Evolutionary conservation across 2,888 invertebrate species (phyloP).

Genomic region (Lasioglossum villosulum): DNA sequence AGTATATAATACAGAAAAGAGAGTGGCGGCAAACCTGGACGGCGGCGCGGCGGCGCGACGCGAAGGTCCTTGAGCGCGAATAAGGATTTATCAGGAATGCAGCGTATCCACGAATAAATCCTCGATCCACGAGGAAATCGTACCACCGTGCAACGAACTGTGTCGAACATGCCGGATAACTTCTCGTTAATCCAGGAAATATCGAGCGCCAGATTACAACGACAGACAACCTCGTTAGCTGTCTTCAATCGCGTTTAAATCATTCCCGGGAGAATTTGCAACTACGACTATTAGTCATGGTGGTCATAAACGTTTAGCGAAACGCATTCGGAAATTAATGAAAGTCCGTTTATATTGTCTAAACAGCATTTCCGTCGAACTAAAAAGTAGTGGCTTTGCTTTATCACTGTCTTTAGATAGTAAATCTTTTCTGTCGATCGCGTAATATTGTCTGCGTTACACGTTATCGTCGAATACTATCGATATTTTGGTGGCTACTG

Average conservation of each 20-base stretch:
- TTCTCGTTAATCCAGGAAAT: conserved; percentile 54
- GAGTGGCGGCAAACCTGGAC: conserved; percentile 57
- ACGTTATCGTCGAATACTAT: background rate
- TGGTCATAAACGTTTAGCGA: background rate
- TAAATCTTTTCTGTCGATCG: background rate
- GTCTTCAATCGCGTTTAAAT: conserved; percentile 57
- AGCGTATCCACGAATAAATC: conserved; percentile 59
- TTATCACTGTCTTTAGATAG: background rate
- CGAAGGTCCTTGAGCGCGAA: conserved; percentile 62
- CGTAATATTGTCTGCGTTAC: background rate
- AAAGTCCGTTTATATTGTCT: background rate
- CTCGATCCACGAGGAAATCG: conserved; percentile 55
- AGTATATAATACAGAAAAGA: conserved; percentile 64
- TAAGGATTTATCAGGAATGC: conserved; percentile 63
- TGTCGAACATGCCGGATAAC: conserved; percentile 51
- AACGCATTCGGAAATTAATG: background rate
- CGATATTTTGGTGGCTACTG: background rate
- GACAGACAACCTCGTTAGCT: conserved; percentile 53
- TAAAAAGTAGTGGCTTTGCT: background rate
- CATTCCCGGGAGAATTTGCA: conserved; percentile 45
- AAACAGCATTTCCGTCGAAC: background rate
- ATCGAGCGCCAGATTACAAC: conserved; percentile 50
- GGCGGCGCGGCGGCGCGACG: conserved; percentile 32
- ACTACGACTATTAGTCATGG: background rate
- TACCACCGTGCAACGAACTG: conserved; percentile 14